Percentiles rank a stretch among this genome's conserved stretches.
phyloP scores from a whole-genome alignment of 2,888 invertebrate species.

The Xanthia icteritia region DNA sequence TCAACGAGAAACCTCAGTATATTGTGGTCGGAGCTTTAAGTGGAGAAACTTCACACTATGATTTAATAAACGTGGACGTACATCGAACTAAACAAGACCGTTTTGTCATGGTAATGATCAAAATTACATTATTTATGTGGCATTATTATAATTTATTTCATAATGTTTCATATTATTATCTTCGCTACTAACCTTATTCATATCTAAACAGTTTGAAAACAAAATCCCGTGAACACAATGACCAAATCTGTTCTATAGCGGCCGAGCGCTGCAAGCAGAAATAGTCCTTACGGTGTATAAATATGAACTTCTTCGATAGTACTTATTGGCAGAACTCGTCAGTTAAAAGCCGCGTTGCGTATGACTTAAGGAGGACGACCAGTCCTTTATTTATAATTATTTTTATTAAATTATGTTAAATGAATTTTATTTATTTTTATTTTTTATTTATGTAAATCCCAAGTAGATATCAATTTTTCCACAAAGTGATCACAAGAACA shows the following conservation, averaged over 20 bases:
- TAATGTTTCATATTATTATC: neutral
- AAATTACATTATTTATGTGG: slow-evolving; percentile 41
- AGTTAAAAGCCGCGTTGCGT: neutral
- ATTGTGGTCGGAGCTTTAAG: slow-evolving; percentile 74
- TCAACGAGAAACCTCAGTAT: slow-evolving; percentile 77
- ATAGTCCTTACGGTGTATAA: too few species aligned
- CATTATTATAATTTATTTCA: neutral
- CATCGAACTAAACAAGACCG: slow-evolving; percentile 46
- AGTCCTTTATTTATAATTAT: neutral
- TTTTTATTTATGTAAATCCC: neutral
- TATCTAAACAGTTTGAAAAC: too few species aligned
- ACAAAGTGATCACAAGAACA: neutral
- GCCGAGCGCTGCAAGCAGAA: too few species aligned
- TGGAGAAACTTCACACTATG: slow-evolving; percentile 76
- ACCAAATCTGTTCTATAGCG: too few species aligned
- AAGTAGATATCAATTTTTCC: neutral
- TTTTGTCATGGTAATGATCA: slow-evolving; percentile 55
- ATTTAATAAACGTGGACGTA: slow-evolving; percentile 71
- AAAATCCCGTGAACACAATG: too few species aligned
- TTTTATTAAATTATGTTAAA: too few species aligned
- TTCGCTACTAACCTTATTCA: too few species aligned
- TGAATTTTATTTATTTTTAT: too few species aligned
- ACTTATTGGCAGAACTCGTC: neutral
- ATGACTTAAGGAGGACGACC: too few species aligned
- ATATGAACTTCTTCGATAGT: too few species aligned